phyloP scores from a whole-genome alignment of 64 coral and sea anemone species.

The Platygyra sinensis region DNA sequence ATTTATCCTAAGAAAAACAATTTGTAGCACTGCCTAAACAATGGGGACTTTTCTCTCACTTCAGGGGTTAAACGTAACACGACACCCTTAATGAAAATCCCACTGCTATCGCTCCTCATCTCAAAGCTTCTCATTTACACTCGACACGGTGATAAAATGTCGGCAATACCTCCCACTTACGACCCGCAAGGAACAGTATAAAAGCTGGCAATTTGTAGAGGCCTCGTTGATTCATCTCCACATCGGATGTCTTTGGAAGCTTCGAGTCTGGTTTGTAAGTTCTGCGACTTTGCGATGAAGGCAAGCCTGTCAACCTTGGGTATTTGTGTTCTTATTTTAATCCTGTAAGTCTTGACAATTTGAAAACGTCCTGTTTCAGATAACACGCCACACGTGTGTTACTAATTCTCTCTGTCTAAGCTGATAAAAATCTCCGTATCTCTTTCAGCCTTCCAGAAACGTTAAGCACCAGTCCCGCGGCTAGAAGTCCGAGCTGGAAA shows the following conservation, averaged over 20 bases:
- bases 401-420: background rate
- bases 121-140: constrained; percentile 9
- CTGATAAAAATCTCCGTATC: constrained; percentile 42
- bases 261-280: background rate
- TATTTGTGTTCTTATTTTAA: constrained; percentile 18
- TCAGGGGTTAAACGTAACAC: constrained; percentile 42
- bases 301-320: constrained; percentile 5
- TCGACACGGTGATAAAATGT: constrained; percentile 21
- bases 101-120: background rate
- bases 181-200: background rate
- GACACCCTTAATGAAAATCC: constrained; percentile 13
- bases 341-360: constrained; percentile 47
- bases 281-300: background rate
- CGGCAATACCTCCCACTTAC: constrained; percentile 28
- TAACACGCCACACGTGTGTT: constrained; percentile 21
- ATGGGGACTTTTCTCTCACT: constrained; percentile 7
- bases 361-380: constrained; percentile 11
- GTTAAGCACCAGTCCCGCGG: constrained; percentile 3
- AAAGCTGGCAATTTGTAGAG: constrained; percentile 19
- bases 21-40: background rate
- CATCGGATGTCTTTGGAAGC: constrained; percentile 1
- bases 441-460: constrained; percentile 24
- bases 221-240: background rate
- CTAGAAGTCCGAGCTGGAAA: background rate
- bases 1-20: constrained; percentile 3